phyloP scores from a whole-genome alignment of 1,140 invertebrate genomes.

The Pseudomyrmex cubaensis region DNA sequence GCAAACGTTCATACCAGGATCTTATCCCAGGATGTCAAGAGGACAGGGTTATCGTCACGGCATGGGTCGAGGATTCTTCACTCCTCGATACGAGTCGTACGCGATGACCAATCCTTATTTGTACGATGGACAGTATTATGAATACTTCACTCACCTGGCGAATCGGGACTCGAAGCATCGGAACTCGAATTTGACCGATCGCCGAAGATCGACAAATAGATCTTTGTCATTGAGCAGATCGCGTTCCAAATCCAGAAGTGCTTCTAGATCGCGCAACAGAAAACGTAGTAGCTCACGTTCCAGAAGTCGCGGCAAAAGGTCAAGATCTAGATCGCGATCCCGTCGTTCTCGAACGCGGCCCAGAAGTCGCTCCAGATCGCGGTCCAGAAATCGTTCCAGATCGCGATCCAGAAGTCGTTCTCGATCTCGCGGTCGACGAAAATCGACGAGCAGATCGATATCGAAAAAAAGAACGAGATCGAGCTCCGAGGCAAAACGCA shows the following conservation, averaged over 20 bases:
- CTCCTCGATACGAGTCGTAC: conserved; percentile 67
- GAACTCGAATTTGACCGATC: conserved; percentile 60
- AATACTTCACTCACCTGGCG: conserved; percentile 82
- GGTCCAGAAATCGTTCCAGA: conserved; percentile 65
- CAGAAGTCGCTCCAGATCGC: conserved; percentile 58
- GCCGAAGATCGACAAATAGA: conserved; percentile 58
- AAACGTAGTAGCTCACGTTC: conserved; percentile 74
- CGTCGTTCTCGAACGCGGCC: conserved; percentile 47
- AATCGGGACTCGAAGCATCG: conserved; percentile 40
- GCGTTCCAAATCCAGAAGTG: conserved; percentile 57
- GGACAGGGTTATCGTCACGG: background rate
- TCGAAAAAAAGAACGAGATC: conserved; percentile 76
- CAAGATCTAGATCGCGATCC: conserved; percentile 60
- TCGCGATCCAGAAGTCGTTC: conserved; percentile 70
- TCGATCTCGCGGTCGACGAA: conserved; percentile 77
- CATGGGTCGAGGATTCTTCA: conserved; percentile 66
- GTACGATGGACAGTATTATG: conserved; percentile 83
- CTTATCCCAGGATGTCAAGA: conserved; percentile 24
- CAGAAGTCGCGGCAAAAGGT: conserved; percentile 68
- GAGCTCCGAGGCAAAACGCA: conserved; percentile 37
- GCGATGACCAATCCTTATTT: conserved; percentile 76
- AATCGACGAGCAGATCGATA: conserved; percentile 63
- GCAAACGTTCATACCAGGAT: conserved; percentile 32
- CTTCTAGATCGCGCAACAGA: conserved; percentile 62
- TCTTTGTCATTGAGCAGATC: conserved; percentile 35